phyloP scores from a whole-genome alignment of 2,113 vertebrate species.

The Lota lota region DNA sequence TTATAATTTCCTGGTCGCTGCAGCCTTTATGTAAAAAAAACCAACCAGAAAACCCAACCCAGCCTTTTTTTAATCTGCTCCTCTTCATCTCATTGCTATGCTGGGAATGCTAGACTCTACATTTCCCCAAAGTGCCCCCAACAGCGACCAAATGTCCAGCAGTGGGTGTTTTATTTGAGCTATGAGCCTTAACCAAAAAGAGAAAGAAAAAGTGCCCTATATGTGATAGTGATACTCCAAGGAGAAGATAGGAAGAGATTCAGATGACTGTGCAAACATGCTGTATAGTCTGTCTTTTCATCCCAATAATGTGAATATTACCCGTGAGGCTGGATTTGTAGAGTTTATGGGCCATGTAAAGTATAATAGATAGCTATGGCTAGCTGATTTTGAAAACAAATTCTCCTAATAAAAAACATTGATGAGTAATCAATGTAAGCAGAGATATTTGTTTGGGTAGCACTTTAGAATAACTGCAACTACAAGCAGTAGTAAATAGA shows the following conservation, averaged over 20 bases:
- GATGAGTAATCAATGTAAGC: no score
- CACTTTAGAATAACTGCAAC: no score
- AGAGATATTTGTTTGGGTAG: no score
- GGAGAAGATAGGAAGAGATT: slow-evolving; percentile 44
- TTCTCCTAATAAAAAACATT: no score
- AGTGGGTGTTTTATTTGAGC: slow-evolving; percentile 60
- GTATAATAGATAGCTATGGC: no score
- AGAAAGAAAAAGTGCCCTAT: slow-evolving; percentile 35
- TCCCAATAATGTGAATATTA: slow-evolving; percentile 49
- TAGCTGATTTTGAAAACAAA: no score
- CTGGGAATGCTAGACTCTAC: slow-evolving; percentile 39
- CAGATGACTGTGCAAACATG: slow-evolving; percentile 55
- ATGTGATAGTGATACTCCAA: slow-evolving; percentile 52
- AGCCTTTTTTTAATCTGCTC: slow-evolving; percentile 67
- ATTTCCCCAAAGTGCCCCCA: slow-evolving; percentile 58
- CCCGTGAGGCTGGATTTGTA: slow-evolving; percentile 40
- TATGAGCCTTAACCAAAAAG: no score
- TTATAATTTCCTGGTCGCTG: slow-evolving; percentile 67
- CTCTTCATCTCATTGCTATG: slow-evolving; percentile 41
- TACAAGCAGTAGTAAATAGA: no score
- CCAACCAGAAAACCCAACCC: slow-evolving; percentile 33
- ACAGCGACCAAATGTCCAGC: slow-evolving; percentile 57
- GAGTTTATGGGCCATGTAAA: no score
- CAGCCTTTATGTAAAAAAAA: slow-evolving; percentile 74
- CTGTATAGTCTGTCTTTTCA: slow-evolving; percentile 21